Conservation (phyloP, 2,797 vertebrate species). For the Carcharodon carcharias region DNA sequence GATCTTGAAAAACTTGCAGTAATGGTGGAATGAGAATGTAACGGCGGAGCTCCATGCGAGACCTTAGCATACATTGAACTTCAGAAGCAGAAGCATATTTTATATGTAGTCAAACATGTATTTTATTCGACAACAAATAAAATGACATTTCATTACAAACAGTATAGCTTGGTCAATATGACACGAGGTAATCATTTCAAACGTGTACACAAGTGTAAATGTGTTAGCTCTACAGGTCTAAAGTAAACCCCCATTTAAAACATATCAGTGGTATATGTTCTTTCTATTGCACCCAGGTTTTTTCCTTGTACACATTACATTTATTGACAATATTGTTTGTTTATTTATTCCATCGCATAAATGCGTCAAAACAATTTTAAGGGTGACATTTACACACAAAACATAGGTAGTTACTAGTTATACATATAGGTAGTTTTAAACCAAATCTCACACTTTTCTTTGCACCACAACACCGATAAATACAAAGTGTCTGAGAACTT, state of each 20-base stretch:
- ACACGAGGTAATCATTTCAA: constrained; percentile 84
- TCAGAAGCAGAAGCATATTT: background rate
- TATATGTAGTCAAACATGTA: constrained; percentile 48
- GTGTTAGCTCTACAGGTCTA: constrained; percentile 52
- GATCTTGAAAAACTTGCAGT: background rate
- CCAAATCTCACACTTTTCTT: constrained; percentile 31
- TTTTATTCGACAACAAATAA: constrained; percentile 73
- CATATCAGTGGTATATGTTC: constrained; percentile 56
- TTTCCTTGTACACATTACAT: constrained; percentile 58
- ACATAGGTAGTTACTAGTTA: constrained; percentile 67
- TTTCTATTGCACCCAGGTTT: constrained; percentile 60
- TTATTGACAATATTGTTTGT: constrained; percentile 72
- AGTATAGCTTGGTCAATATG: constrained; percentile 78
- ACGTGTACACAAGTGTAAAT: constrained; percentile 60
- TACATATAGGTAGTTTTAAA: constrained; percentile 51
- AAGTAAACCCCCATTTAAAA: constrained; percentile 49
- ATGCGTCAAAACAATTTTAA: constrained; percentile 52
- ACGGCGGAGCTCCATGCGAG: background rate
- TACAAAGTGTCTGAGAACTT: constrained; percentile 37
- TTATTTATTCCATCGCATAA: constrained; percentile 64
- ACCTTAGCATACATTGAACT: background rate
- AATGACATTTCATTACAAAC: constrained; percentile 61
- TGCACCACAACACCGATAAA: constrained; percentile 38
- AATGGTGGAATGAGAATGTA: background rate
- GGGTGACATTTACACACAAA: constrained; percentile 61